A percentile compares a stretch with the other conserved stretches of the same genome.
phyloP scores from a whole-genome alignment of 2,888 invertebrate species.

The Drosophila antonietae region DNA sequence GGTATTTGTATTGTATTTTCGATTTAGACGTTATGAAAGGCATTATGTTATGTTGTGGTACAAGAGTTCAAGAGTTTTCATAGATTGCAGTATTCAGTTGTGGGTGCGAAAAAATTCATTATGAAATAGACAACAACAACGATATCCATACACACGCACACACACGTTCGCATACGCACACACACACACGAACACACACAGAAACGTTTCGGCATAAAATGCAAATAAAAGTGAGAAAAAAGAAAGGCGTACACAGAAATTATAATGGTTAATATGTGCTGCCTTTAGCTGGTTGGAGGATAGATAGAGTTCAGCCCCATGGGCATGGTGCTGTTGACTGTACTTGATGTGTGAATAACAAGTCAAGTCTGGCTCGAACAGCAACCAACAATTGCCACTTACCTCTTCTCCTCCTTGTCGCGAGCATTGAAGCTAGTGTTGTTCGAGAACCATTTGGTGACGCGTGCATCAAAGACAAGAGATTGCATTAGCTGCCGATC shows the following conservation, averaged over 20 bases:
- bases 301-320: background rate
- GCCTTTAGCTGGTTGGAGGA: conserved; percentile 34
- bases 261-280: conserved; percentile 69
- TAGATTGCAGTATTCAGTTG: conserved; percentile 62
- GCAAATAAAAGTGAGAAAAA: conserved; percentile 76
- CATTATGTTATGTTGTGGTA: conserved; percentile 68
- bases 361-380: conserved; percentile 44
- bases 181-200: conserved; percentile 22
- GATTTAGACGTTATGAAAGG: conserved; percentile 62
- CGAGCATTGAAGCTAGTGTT: conserved; percentile 89
- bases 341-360: conserved; percentile 57
- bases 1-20: conserved; percentile 57
- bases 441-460: conserved; percentile 93
- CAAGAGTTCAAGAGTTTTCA: conserved; percentile 54
- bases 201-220: conserved; percentile 53
- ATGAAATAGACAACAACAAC: conserved; percentile 53
- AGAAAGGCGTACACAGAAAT: conserved; percentile 67
- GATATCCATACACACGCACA: conserved; percentile 35
- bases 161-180: conserved; percentile 35
- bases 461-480: conserved; percentile 94
- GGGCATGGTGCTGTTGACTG: conserved; percentile 51
- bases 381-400: conserved; percentile 76
- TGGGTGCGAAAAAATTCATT: conserved; percentile 64
- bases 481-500: conserved; percentile 94
- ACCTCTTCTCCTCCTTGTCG: conserved; percentile 89